phyloP scores from a whole-genome alignment of 2,888 invertebrate species.

The Pheosia gnoma region DNA sequence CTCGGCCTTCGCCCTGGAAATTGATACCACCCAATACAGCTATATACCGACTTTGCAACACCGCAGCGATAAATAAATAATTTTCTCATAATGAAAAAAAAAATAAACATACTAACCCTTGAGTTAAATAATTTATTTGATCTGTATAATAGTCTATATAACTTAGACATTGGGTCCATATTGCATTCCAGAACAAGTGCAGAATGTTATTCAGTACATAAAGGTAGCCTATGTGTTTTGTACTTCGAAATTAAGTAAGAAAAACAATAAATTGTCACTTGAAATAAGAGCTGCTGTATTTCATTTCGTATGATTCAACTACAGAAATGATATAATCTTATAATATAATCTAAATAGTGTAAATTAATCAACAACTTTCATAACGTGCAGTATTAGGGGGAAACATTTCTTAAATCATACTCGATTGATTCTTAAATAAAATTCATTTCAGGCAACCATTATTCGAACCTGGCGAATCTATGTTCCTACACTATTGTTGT shows the following conservation, averaged over 20 bases:
- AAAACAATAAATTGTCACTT: slow-evolving; percentile 52
- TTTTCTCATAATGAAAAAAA: slow-evolving; percentile 63
- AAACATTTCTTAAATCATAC: slow-evolving; percentile 47
- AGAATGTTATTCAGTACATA: slow-evolving; percentile 53
- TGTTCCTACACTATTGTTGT: slow-evolving; percentile 30
- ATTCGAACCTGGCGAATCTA: slow-evolving; percentile 37
- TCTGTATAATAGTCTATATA: slow-evolving; percentile 63
- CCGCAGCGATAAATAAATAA: slow-evolving; percentile 70
- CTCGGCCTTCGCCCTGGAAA: slow-evolving; percentile 49
- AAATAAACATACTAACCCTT: slow-evolving; percentile 68
- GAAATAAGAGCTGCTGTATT: slow-evolving; percentile 71
- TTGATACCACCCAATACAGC: slow-evolving; percentile 52
- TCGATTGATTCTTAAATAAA: slow-evolving; percentile 54
- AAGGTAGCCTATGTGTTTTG: slow-evolving; percentile 75
- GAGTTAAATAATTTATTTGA: slow-evolving; percentile 74
- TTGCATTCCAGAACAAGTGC: slow-evolving; percentile 63
- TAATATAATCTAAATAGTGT: slow-evolving; percentile 62
- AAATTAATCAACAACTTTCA: slow-evolving; percentile 68
- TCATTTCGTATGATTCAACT: slow-evolving; percentile 68
- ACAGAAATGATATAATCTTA: slow-evolving; percentile 63
- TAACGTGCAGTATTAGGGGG: slow-evolving; percentile 56
- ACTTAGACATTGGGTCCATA: slow-evolving; percentile 53
- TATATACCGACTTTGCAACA: slow-evolving; percentile 63
- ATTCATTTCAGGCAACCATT: slow-evolving; percentile 47
- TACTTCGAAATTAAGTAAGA: slow-evolving; percentile 79